Percentiles rank a stretch among this genome's conserved stretches.
Evolutionary conservation across 2,113 vertebrate genomes (phyloP).

Genomic region (Cavia aperea): DNA sequence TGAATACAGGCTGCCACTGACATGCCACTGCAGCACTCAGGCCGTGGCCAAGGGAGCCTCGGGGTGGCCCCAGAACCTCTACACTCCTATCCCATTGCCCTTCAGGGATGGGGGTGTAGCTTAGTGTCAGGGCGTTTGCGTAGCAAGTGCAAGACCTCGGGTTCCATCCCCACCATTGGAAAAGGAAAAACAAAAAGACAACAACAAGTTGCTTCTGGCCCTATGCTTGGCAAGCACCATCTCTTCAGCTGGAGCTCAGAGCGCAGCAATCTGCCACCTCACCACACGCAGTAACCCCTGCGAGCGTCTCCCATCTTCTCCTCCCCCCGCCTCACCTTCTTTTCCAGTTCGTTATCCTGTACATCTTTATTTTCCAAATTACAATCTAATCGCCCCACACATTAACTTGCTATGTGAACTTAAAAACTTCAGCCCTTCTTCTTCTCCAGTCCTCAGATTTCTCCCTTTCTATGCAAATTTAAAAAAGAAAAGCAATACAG

Average conservation of each 20-base stretch:
- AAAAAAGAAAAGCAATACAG: background rate
- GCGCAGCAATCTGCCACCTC: accelerated
- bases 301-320: background rate
- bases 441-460: background rate
- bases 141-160: background rate
- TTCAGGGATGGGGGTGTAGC: background rate
- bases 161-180: background rate
- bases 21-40: constrained; percentile 10
- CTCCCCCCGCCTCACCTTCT: background rate
- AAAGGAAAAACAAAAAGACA: no score
- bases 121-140: background rate
- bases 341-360: background rate
- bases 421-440: background rate
- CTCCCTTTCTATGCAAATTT: background rate
- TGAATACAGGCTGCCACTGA: constrained; percentile 52
- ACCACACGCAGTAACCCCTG: accelerated
- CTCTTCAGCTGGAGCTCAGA: background rate
- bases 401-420: background rate
- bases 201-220: background rate
- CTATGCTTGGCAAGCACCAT: background rate
- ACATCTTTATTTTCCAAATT: background rate
- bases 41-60: background rate
- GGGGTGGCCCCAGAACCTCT: background rate
- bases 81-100: background rate
- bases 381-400: background rate